Evolutionary conservation across 2,113 vertebrate species (phyloP), one percentile per base, ranked within the genome.

Genomic region (Psephotus haematonotus): DNA sequence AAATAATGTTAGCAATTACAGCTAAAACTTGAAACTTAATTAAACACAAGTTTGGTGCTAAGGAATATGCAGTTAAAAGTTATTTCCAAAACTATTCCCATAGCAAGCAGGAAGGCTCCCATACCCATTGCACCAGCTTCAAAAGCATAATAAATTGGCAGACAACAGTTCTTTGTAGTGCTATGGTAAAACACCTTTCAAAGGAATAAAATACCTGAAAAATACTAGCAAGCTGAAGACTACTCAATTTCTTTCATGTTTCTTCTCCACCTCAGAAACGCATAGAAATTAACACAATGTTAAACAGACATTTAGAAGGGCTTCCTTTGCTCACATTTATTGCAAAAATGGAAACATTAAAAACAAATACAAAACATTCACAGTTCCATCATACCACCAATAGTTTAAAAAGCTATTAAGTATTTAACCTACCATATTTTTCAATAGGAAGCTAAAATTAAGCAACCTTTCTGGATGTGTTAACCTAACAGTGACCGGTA

Each of bases 1-100:
- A 64, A 83, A n/a, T 8, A 43, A 63, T 0, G 0, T 27, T 41
- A 72, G 22, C 13, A 64, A 53, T 41, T 52, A 57, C 37, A 63
- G 13, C 4, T 23, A 68, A 64, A 86, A 77, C 44, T 49, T 59
- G 43, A 49, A 10, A 44, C 6, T 14, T 63, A 49, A 13, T 20
- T 57, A 52, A 84, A 31, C 39, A 55, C 12, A 37, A 60, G 3
- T 4, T 33, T 31, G 14, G 11, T n/a, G 37, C 35, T 27, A 60
- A 64, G 13, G 15, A 64, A 53, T 13, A 10, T 39, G 11, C 23
- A 35, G 13, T n/a, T 24, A 50, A 86, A 83, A 59, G 13, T 49
- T 53, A 25, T 24, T 72, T 72, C 13, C 64, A 72, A 77, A 81
- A 41, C 17, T 27, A 74, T 13, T 19, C 28, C 13, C 31, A 59